phyloP scores from a whole-genome alignment of 2,113 vertebrate genomes.

The Cyanistes caeruleus region DNA sequence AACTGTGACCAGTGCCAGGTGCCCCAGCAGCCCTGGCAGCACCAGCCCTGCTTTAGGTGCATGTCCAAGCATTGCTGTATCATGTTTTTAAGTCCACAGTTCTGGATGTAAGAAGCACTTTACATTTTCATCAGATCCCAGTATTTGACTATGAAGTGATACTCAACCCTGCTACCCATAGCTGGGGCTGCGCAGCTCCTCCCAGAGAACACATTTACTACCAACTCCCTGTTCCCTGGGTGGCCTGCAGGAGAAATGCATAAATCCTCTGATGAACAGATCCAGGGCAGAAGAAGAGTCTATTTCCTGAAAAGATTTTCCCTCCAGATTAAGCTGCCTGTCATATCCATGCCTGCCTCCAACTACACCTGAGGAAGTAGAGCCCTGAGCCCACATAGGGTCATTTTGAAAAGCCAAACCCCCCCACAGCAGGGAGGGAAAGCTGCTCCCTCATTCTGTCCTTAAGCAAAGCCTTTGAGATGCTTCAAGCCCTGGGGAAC shows the following conservation, averaged over 20 bases:
- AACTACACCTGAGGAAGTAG: not conserved
- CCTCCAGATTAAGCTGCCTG: not conserved
- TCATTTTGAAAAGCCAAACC: not conserved
- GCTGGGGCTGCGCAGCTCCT: not conserved
- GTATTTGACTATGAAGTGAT: not conserved
- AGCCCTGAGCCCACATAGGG: not conserved
- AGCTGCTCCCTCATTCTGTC: not conserved
- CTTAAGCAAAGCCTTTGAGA: not conserved
- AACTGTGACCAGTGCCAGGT: not conserved
- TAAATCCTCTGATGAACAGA: not conserved
- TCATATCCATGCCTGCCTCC: not conserved
- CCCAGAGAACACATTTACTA: not conserved
- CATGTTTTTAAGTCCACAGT: rapidly evolving
- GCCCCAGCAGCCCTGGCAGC: not conserved
- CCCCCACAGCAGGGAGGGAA: not conserved
- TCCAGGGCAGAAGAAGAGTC: not conserved
- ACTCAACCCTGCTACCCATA: not conserved
- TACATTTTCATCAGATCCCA: not conserved
- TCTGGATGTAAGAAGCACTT: not conserved
- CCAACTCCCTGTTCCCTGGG: not conserved
- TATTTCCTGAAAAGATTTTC: not conserved
- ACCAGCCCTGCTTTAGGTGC: rapidly evolving
- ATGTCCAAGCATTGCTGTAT: rapidly evolving
- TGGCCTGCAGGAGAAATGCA: not conserved
- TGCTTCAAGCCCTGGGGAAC: not conserved